A percentile compares a stretch with the other conserved stretches of the same genome.
Conservation (phyloP, 2,888 invertebrate species). For the Trachelus stipa region DNA sequence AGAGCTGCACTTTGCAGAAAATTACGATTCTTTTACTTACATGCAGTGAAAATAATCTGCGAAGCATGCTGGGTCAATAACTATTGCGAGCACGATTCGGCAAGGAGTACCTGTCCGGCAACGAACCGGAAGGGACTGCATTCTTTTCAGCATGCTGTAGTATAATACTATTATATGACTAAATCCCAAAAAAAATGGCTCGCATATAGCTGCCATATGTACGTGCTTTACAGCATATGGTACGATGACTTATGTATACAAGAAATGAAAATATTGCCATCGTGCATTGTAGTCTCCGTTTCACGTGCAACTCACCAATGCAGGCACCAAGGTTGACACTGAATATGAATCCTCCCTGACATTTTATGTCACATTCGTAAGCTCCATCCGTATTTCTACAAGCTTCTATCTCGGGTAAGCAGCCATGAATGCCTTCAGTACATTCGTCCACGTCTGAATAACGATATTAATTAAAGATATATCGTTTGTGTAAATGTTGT, state of each 20-base stretch:
- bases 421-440: constrained; percentile 71
- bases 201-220: background rate
- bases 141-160: background rate
- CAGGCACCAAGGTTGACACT: constrained; percentile 49
- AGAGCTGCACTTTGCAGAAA: background rate
- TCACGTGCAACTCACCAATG: constrained; percentile 47
- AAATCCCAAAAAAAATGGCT: background rate
- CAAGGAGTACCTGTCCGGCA: background rate
- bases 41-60: constrained; percentile 13
- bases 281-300: background rate
- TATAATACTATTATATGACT: background rate
- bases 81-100: constrained; percentile 1
- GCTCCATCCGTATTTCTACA: constrained; percentile 68
- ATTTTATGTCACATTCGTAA: constrained; percentile 65
- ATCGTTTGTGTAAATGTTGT: background rate
- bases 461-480: background rate
- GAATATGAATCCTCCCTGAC: constrained; percentile 52
- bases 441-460: constrained; percentile 85
- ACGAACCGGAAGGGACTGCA: background rate
- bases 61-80: constrained; percentile 9
- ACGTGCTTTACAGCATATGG: too few relatives aligned
- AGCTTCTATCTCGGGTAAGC: constrained; percentile 67
- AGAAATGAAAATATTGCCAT: background rate
- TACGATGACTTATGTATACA: background rate
- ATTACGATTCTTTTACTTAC: constrained; percentile 15